phyloP scores from a whole-genome alignment of 1,140 invertebrate species.

The Scaptodrosophila lebanonensis region DNA sequence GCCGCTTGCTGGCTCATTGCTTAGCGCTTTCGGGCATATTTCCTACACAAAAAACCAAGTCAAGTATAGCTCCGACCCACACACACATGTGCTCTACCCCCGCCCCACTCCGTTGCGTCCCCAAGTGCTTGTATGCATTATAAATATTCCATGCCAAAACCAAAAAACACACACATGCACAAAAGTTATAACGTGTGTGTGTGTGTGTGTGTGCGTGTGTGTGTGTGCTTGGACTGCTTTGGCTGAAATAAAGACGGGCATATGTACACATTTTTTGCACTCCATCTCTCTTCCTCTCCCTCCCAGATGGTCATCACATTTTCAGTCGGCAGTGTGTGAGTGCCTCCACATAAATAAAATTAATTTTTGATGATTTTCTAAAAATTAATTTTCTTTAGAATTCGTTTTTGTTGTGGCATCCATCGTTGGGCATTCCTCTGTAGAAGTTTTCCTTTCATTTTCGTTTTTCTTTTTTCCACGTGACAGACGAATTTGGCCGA shows the following conservation, averaged over 20 bases:
- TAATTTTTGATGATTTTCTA: slow-evolving; percentile 72
- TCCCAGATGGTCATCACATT: slow-evolving; percentile 43
- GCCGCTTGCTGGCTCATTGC: slow-evolving; percentile 30
- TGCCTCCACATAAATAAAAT: slow-evolving; percentile 60
- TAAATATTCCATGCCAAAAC: slow-evolving; percentile 60
- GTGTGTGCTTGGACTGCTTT: too few species aligned
- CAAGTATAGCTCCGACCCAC: slow-evolving; percentile 49
- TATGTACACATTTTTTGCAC: slow-evolving; percentile 17
- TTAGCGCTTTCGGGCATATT: slow-evolving; percentile 41
- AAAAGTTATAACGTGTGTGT: neutral
- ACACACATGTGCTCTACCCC: slow-evolving; percentile 1
- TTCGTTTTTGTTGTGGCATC: slow-evolving; percentile 49
- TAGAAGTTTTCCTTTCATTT: too few species aligned
- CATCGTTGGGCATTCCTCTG: slow-evolving; percentile 3
- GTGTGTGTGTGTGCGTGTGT: too few species aligned
- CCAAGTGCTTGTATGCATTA: slow-evolving; percentile 66
- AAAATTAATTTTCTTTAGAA: slow-evolving; percentile 71
- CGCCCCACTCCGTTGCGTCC: neutral
- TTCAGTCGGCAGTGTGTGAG: slow-evolving; percentile 19
- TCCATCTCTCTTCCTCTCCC: slow-evolving; percentile 20
- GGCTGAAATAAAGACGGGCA: slow-evolving; percentile 37
- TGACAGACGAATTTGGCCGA: slow-evolving; percentile 18
- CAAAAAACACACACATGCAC: slow-evolving; percentile 8
- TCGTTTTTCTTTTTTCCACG: too few species aligned
- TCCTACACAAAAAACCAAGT: slow-evolving; percentile 42